Conservation (phyloP, 2,888 invertebrate genomes). For the Tineola bisselliella region DNA sequence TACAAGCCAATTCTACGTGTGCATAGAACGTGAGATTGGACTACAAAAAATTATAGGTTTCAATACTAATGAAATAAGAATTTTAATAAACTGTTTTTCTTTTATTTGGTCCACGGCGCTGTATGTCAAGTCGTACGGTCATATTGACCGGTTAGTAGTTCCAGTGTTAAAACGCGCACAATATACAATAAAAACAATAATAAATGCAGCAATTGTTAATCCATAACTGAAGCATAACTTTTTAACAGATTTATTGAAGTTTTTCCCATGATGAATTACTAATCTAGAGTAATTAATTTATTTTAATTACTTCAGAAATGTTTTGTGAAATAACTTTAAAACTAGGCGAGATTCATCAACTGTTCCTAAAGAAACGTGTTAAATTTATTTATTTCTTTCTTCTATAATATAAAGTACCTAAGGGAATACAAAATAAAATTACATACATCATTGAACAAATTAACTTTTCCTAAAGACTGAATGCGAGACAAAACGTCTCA, state of each 20-base stretch:
- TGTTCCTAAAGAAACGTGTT: too few species aligned
- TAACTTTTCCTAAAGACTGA: background rate
- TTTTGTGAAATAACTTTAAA: too few species aligned
- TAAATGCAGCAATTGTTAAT: background rate
- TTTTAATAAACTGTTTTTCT: too few species aligned
- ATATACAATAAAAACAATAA: background rate
- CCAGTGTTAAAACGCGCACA: too few species aligned
- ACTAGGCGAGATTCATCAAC: too few species aligned
- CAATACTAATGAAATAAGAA: too few species aligned
- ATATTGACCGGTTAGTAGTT: too few species aligned
- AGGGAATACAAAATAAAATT: background rate
- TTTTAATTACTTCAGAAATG: too few species aligned
- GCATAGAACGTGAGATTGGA: background rate
- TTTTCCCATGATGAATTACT: background rate
- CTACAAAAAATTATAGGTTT: background rate
- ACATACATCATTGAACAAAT: conserved; percentile 3
- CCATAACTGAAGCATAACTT: background rate
- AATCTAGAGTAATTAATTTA: background rate
- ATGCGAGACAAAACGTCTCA: conserved; percentile 1
- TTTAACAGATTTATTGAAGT: background rate
- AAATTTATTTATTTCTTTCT: too few species aligned
- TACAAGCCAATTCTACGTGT: background rate
- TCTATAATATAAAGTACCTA: background rate
- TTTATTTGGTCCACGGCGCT: too few species aligned
- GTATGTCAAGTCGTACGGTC: too few species aligned